Evolutionary conservation across 1,140 invertebrate genomes (phyloP).

Genomic region (Goniozus legneri): DNA sequence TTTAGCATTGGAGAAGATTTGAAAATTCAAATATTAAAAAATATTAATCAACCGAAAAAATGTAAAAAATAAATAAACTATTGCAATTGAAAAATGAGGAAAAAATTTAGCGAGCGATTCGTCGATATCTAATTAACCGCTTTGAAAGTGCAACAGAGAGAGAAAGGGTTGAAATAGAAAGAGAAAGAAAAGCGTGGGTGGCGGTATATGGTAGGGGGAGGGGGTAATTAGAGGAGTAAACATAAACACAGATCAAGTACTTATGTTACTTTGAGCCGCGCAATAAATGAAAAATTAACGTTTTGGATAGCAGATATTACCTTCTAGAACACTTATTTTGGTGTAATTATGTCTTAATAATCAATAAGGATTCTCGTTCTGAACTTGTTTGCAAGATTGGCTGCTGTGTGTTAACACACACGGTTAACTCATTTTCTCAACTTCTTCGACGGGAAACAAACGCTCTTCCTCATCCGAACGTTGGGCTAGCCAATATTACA

Average conservation of each 20-base stretch:
- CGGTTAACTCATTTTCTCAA: constrained; percentile 43
- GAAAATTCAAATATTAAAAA: too few relatives aligned
- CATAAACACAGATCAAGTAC: constrained; percentile 42
- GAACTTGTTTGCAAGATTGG: constrained; percentile 17
- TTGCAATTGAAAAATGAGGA: too few relatives aligned
- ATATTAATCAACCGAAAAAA: constrained; percentile 3
- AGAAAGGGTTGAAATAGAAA: constrained; percentile 2
- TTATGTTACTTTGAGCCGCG: not conserved
- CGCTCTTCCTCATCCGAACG: not conserved
- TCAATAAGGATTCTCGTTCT: constrained; percentile 11
- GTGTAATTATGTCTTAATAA: constrained; percentile 14
- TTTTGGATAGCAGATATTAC: not conserved
- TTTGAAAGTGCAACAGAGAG: constrained; percentile 1
- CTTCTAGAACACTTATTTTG: constrained; percentile 12
- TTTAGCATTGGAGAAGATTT: not conserved
- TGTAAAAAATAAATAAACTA: too few relatives aligned
- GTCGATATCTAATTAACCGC: too few relatives aligned
- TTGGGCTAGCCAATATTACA: not conserved
- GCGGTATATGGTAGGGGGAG: constrained; percentile 18
- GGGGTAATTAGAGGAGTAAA: constrained; percentile 44
- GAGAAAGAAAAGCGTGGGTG: constrained; percentile 6
- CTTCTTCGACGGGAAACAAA: constrained; percentile 10
- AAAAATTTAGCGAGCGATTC: too few relatives aligned
- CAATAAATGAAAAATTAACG: not conserved
- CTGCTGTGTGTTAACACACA: constrained; percentile 26